A percentile compares a stretch with the other conserved stretches of the same genome.
These are phyloP conservation scores for Yponomeuta evonymella DNA, from an alignment of 2,888 invertebrate species.

Conservation along the genomic window DNA sequence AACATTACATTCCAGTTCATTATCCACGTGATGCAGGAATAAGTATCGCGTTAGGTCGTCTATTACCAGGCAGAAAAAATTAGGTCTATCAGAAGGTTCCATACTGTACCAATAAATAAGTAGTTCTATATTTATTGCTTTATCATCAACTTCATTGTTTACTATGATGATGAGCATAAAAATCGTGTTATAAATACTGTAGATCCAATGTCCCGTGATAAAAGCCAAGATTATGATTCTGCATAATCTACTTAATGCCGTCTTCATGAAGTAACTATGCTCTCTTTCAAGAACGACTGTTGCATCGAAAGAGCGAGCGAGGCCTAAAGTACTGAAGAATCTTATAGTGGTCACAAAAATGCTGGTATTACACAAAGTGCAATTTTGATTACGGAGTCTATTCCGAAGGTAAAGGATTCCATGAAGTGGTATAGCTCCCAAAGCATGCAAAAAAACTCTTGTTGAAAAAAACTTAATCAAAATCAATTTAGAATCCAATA, in stretches of 20 bases:
- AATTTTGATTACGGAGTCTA: background rate
- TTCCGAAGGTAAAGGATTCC: background rate
- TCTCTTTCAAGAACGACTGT: background rate
- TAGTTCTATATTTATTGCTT: background rate
- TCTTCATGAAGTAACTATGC: background rate
- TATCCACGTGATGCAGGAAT: too few relatives aligned
- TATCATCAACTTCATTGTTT: background rate
- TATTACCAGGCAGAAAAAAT: too few relatives aligned
- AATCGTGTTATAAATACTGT: background rate
- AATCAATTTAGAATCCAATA: background rate
- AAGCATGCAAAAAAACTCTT: background rate
- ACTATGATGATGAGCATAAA: too few relatives aligned
- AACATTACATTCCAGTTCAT: too few relatives aligned
- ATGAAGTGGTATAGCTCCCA: background rate
- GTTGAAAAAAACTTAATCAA: background rate
- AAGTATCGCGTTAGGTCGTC: too few relatives aligned
- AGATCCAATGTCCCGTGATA: background rate
- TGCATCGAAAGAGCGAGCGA: background rate
- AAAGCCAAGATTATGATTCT: background rate
- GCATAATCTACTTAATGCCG: background rate
- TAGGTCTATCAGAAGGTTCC: too few relatives aligned
- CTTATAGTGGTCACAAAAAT: background rate
- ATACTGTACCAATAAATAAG: too few relatives aligned
- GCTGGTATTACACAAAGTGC: background rate
- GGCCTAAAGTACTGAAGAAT: background rate